A percentile compares a stretch with the other conserved stretches of the same genome.
Evolutionary conservation across 2,888 invertebrate species (phyloP).

Genomic region (Ophonus ardosiacus): DNA sequence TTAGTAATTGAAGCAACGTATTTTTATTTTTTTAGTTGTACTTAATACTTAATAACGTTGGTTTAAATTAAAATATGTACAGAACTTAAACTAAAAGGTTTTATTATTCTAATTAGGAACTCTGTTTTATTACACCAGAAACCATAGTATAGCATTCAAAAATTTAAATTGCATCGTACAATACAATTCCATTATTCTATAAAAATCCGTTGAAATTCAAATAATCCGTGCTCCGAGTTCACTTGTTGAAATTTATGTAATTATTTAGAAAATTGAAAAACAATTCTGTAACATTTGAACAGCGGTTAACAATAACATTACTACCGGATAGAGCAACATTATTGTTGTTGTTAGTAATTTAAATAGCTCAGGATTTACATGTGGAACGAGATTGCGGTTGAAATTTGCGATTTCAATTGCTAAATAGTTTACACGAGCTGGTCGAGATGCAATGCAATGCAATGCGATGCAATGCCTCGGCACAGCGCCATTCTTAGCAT

Average conservation of each 20-base stretch:
- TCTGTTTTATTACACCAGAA: no score
- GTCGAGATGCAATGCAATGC: neutral
- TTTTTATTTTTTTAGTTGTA: no score
- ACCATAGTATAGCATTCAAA: no score
- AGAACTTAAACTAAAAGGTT: no score
- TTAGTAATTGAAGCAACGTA: no score
- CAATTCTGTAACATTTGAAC: neutral
- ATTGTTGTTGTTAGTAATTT: constrained; percentile 61
- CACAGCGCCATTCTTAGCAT: constrained; percentile 51
- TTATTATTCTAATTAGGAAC: no score
- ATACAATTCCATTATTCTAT: neutral
- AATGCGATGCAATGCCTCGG: neutral
- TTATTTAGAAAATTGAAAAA: constrained; percentile 50
- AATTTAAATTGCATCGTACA: neutral
- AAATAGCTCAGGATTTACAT: constrained; percentile 60
- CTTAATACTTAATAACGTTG: no score
- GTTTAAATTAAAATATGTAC: no score
- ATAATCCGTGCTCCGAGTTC: neutral
- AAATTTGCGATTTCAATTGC: constrained; percentile 63
- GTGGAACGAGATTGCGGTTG: constrained; percentile 55
- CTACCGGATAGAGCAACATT: constrained; percentile 60
- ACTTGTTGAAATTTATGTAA: constrained; percentile 25
- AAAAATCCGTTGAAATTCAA: neutral
- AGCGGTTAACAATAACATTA: constrained; percentile 32
- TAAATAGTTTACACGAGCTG: constrained; percentile 53